Conservation (phyloP, 2,888 invertebrate genomes). For the Campoletis raptor region DNA sequence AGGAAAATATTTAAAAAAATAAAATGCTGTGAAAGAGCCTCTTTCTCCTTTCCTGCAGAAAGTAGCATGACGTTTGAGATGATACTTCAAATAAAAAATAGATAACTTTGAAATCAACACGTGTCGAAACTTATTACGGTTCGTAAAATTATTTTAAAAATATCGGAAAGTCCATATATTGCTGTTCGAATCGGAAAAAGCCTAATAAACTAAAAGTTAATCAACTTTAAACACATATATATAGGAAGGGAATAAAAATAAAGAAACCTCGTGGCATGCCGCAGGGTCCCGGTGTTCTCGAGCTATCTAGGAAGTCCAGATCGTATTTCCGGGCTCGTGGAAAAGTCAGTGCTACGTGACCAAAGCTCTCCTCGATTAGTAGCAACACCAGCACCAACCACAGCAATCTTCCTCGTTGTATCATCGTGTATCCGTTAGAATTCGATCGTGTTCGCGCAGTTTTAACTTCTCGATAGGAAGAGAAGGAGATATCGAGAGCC, state of each 20-base stretch:
- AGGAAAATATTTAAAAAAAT: background rate
- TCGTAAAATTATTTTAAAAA: background rate
- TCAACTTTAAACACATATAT: background rate
- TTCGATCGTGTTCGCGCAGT: constrained; percentile 63
- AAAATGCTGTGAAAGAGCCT: background rate
- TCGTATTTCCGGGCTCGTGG: constrained; percentile 95
- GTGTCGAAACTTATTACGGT: background rate
- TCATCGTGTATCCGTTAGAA: constrained; percentile 67
- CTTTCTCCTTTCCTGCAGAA: background rate
- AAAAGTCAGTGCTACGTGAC: constrained; percentile 95
- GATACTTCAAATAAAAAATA: background rate
- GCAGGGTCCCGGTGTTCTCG: constrained; percentile 95
- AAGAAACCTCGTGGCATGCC: constrained; percentile 97
- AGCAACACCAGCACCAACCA: constrained; percentile 70
- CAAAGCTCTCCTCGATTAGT: constrained; percentile 74
- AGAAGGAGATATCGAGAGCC: constrained; percentile 37
- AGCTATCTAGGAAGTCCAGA: constrained; percentile 96
- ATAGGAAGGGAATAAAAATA: background rate
- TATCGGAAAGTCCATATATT: background rate
- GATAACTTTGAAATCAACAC: background rate
- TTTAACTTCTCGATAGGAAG: constrained; percentile 33
- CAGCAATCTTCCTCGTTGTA: constrained; percentile 69
- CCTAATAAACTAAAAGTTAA: background rate
- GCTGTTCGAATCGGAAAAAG: background rate
- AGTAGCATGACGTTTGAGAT: background rate